A percentile compares a stretch with the other conserved stretches of the same genome.
These are phyloP conservation scores for Tolypeutes matacus DNA, from an alignment of 2,797 vertebrate species.

Conservation along the genomic window DNA sequence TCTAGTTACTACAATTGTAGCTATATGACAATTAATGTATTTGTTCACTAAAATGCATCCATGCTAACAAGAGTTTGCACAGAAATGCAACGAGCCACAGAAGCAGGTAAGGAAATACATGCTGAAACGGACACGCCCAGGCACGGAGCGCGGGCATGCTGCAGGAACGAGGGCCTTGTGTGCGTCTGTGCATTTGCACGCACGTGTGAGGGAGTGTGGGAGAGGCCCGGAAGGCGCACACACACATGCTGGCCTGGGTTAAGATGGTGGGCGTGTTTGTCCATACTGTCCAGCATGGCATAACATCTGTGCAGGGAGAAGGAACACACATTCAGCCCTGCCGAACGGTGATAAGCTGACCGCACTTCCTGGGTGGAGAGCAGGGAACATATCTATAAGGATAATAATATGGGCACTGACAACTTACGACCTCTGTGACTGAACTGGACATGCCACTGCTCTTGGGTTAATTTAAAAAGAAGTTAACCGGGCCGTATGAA, in stretches of 20 bases:
- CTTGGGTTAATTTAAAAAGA: slow-evolving; percentile 29
- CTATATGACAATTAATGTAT: slow-evolving; percentile 65
- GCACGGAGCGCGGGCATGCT: not conserved
- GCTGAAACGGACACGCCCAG: slow-evolving; percentile 13
- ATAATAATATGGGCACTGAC: not conserved
- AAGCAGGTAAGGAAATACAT: slow-evolving; percentile 44
- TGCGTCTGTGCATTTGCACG: not conserved
- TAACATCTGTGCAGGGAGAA: slow-evolving; percentile 57
- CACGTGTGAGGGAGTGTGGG: not conserved
- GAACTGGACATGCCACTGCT: slow-evolving; percentile 22
- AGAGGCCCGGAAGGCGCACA: not conserved
- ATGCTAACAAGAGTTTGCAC: slow-evolving; percentile 51
- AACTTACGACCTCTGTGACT: slow-evolving; percentile 53
- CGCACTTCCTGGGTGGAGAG: slow-evolving; percentile 22
- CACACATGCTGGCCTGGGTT: not conserved
- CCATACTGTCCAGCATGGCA: not conserved
- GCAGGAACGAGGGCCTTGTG: not conserved
- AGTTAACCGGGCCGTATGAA: slow-evolving; percentile 10
- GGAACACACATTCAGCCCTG: slow-evolving; percentile 64
- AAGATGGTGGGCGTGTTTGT: not conserved
- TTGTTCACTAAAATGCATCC: slow-evolving; percentile 31
- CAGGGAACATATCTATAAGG: slow-evolving; percentile 51
- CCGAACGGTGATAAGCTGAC: slow-evolving; percentile 59
- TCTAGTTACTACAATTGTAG: slow-evolving; percentile 47
- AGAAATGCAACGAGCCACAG: slow-evolving; percentile 57